Evolutionary conservation across 2,888 invertebrate species (phyloP).

Genomic region (Caenorhabditis macrosperma): DNA sequence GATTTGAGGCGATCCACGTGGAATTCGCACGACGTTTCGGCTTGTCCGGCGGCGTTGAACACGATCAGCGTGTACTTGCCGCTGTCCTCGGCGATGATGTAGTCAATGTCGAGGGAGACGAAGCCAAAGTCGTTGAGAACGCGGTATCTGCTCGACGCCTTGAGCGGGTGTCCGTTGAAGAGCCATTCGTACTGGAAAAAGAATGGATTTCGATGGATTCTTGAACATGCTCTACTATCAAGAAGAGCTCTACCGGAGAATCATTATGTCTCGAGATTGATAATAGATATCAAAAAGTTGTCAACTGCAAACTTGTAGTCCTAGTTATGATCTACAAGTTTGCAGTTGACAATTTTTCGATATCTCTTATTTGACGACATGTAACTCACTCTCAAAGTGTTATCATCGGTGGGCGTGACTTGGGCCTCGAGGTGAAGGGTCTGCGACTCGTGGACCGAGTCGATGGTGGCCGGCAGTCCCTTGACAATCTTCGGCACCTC

Average conservation of each 20-base stretch:
- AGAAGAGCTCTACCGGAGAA: too few species aligned
- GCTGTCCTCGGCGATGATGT: slow-evolving; percentile 96
- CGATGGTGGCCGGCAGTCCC: slow-evolving; percentile 87
- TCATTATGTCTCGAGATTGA: too few species aligned
- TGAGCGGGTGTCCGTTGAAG: slow-evolving; percentile 92
- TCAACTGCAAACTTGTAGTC: too few species aligned
- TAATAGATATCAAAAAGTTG: too few species aligned
- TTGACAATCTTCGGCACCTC: slow-evolving; percentile 90
- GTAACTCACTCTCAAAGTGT: slow-evolving; percentile 68
- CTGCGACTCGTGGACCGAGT: slow-evolving; percentile 89
- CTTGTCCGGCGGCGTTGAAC: slow-evolving; percentile 84
- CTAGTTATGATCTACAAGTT: too few species aligned
- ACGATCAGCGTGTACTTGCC: slow-evolving; percentile 83
- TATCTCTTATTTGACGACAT: too few species aligned
- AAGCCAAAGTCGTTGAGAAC: slow-evolving; percentile 97
- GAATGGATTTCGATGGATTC: too few species aligned
- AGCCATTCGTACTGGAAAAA: slow-evolving; percentile 92
- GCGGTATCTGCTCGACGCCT: slow-evolving; percentile 88
- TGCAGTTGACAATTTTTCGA: too few species aligned
- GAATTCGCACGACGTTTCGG: slow-evolving; percentile 94
- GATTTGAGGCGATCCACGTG: slow-evolving; percentile 73
- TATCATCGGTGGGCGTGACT: slow-evolving; percentile 76
- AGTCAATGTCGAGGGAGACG: slow-evolving; percentile 95
- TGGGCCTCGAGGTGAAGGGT: slow-evolving; percentile 95
- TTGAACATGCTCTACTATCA: too few species aligned